Evolutionary conservation across 1,140 invertebrate genomes (phyloP).

Genomic region (Drosophila albomicans): DNA sequence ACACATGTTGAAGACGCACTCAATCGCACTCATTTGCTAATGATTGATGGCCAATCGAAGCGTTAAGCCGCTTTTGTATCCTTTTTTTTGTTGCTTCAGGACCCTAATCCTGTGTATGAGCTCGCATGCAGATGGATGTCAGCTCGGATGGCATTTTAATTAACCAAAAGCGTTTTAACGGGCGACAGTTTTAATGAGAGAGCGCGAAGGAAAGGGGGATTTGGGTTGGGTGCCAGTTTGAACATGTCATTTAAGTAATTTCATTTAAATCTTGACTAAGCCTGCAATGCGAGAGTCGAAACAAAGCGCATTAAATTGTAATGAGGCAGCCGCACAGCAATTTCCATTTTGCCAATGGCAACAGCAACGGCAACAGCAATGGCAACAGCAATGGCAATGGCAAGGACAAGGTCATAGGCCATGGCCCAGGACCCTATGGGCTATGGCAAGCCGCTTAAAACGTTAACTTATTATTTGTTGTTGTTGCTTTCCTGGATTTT

Average conservation of each 20-base stretch:
- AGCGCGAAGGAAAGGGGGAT: not conserved
- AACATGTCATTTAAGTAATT: slow-evolving; percentile 56
- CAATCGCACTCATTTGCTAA: slow-evolving; percentile 7
- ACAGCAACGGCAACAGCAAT: slow-evolving; percentile 30
- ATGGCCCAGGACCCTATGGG: slow-evolving; percentile 13
- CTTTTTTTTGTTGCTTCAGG: not conserved
- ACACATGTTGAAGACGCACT: not conserved
- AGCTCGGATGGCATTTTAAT: slow-evolving; percentile 48
- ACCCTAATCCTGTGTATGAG: slow-evolving; percentile 11
- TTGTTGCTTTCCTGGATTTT: not conserved
- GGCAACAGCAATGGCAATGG: slow-evolving; percentile 29
- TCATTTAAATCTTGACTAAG: slow-evolving; percentile 72
- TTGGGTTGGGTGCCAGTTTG: slow-evolving; percentile 23
- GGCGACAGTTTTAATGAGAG: slow-evolving; percentile 20
- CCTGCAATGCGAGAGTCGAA: slow-evolving; percentile 50
- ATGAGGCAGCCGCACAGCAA: slow-evolving; percentile 67
- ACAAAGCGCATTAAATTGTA: slow-evolving; percentile 79
- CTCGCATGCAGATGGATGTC: slow-evolving; percentile 25
- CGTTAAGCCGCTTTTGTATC: not conserved
- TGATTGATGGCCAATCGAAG: slow-evolving; percentile 24
- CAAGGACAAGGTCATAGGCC: slow-evolving; percentile 59
- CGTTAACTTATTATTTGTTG: slow-evolving; percentile 74
- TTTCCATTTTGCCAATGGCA: slow-evolving; percentile 41
- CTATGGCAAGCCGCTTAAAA: slow-evolving; percentile 73
- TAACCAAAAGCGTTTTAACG: slow-evolving; percentile 43